phyloP scores from a whole-genome alignment of 2,797 vertebrate species.

The Anguilla pacifica region DNA sequence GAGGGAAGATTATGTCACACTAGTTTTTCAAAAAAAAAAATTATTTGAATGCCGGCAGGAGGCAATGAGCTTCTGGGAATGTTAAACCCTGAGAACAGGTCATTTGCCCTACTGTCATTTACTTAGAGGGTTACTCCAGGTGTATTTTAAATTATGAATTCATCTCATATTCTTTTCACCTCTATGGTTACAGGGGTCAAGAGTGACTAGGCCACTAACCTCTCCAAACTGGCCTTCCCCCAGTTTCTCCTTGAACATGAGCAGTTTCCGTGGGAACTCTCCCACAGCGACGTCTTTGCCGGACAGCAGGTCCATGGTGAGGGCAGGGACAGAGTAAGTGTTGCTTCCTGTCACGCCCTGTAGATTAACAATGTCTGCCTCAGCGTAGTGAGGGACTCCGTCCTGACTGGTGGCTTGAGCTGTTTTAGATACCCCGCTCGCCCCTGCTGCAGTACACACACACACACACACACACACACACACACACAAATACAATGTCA shows the following conservation, averaged over 20 bases:
- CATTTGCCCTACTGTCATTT: background rate
- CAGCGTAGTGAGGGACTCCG: slow-evolving; percentile 89
- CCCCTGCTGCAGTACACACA: slow-evolving; percentile 52
- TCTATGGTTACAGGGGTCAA: background rate
- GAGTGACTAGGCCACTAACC: slow-evolving; percentile 66
- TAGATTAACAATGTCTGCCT: slow-evolving; percentile 93
- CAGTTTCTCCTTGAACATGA: slow-evolving; percentile 94
- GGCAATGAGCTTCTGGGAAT: background rate
- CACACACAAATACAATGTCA: background rate
- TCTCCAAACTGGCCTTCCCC: slow-evolving; percentile 98
- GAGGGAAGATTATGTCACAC: no score
- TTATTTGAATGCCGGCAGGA: background rate
- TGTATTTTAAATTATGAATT: background rate
- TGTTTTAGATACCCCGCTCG: slow-evolving; percentile 59
- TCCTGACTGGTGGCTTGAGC: slow-evolving; percentile 67
- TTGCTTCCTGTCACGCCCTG: slow-evolving; percentile 82
- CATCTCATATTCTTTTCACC: background rate
- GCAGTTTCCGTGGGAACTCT: slow-evolving; percentile 90
- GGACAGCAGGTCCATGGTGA: slow-evolving; percentile 85
- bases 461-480: background rate
- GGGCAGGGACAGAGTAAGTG: slow-evolving; percentile 84
- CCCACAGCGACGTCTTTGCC: slow-evolving; percentile 86
- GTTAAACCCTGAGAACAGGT: background rate
- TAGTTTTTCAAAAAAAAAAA: background rate
- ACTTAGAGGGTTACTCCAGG: background rate